Percentiles rank a stretch among this genome's conserved stretches.
phyloP scores from a whole-genome alignment of 23 tunicate genomes.

The Styela plicata region DNA sequence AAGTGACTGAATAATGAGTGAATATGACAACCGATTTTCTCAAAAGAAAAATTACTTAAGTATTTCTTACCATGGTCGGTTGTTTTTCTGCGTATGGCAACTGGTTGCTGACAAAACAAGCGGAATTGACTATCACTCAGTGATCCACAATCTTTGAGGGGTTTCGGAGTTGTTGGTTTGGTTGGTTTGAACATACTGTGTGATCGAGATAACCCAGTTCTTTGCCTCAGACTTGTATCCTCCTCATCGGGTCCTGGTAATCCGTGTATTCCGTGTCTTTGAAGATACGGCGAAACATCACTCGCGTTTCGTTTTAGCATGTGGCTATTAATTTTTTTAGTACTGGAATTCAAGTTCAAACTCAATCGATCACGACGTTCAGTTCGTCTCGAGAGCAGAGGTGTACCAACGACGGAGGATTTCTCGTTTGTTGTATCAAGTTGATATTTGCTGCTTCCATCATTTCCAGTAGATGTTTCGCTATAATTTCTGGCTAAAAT shows the following conservation, averaged over 20 bases:
- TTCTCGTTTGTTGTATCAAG: background rate
- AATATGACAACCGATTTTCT: too few relatives aligned
- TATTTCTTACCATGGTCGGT: background rate
- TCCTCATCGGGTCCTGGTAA: background rate
- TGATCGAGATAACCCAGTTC: background rate
- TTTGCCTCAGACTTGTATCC: background rate
- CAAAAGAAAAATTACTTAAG: too few relatives aligned
- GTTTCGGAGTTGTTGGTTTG: constrained; percentile 78
- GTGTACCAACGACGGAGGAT: background rate
- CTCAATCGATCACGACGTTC: too few relatives aligned
- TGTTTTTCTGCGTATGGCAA: background rate
- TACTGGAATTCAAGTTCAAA: background rate
- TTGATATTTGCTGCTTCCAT: background rate
- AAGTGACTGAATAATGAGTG: too few relatives aligned
- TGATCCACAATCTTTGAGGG: constrained; percentile 34
- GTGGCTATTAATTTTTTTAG: too few relatives aligned
- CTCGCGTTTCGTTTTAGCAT: background rate
- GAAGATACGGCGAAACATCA: background rate
- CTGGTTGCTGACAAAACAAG: background rate
- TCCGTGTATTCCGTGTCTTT: background rate
- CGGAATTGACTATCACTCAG: background rate
- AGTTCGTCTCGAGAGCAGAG: background rate
- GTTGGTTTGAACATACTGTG: constrained; percentile 28
- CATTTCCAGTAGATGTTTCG: background rate
- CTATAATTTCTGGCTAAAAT: background rate